A percentile compares a stretch with the other conserved stretches of the same genome.
These are phyloP conservation scores for Patella vulgata DNA, from an alignment of 1,140 invertebrate species.

Conservation along the genomic window DNA sequence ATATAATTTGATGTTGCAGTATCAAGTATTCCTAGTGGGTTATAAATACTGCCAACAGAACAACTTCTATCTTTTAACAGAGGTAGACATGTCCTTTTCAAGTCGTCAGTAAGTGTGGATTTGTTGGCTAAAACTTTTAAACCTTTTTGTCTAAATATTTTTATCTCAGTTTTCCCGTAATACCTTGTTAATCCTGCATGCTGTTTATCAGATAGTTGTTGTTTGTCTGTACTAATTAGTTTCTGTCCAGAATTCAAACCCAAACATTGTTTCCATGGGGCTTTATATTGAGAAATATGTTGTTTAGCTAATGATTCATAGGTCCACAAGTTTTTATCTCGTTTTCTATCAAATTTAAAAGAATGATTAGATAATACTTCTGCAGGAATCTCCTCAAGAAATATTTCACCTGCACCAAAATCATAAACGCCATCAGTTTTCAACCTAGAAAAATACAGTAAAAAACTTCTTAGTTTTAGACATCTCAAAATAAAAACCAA, in stretches of 20 bases:
- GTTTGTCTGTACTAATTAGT: constrained; percentile 18
- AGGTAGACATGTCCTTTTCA: constrained; percentile 12
- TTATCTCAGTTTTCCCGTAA: constrained; percentile 44
- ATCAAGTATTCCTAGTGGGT: constrained; percentile 43
- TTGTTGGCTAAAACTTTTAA: constrained; percentile 2
- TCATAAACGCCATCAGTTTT: too few relatives aligned
- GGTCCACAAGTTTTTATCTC: constrained; percentile 56
- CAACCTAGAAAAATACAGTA: too few relatives aligned
- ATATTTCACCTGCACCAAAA: constrained; percentile 48
- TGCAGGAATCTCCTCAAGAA: constrained; percentile 56
- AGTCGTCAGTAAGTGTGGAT: background rate
- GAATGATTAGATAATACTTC: constrained; percentile 55
- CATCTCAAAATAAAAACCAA: too few relatives aligned
- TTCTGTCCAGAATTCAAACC: constrained; percentile 16
- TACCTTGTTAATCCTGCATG: constrained; percentile 37
- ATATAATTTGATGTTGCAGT: constrained; percentile 48
- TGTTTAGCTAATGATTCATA: constrained; percentile 62
- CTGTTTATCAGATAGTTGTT: constrained; percentile 18
- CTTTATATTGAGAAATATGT: constrained; percentile 57
- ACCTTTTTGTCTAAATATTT: constrained; percentile 19
- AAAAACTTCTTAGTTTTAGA: too few relatives aligned
- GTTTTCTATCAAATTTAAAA: constrained; percentile 57
- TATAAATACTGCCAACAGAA: constrained; percentile 10
- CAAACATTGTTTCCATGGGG: constrained; percentile 27
- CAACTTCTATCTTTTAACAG: constrained; percentile 20